Evolutionary conservation across 2,113 vertebrate genomes (phyloP).

Genomic region (Orientallactaga bullata): DNA sequence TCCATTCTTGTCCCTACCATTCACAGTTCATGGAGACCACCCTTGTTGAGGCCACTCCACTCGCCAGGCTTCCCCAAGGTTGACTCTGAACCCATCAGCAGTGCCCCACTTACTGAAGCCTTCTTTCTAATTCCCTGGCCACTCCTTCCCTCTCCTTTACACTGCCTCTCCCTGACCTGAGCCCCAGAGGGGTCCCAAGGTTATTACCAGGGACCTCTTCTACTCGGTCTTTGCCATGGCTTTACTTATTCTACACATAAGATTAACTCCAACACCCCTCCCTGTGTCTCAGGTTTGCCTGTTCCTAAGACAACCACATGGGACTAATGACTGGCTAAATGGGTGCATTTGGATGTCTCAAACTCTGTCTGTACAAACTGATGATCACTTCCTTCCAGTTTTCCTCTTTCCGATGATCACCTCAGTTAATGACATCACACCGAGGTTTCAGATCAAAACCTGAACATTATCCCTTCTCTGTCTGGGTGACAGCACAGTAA

Average conservation of each 20-base stretch:
- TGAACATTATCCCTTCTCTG: neutral
- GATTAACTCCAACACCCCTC: neutral
- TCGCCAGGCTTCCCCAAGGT: neutral
- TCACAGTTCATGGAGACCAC: neutral
- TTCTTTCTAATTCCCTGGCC: neutral
- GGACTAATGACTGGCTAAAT: neutral
- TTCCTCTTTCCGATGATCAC: neutral
- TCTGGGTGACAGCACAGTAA: neutral
- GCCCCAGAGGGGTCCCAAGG: neutral
- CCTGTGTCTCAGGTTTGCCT: neutral
- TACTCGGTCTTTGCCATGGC: neutral
- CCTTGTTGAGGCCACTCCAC: neutral
- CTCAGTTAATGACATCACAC: neutral
- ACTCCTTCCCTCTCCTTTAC: rapidly evolving
- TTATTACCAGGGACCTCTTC: neutral
- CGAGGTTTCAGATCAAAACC: neutral
- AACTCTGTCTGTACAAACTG: neutral
- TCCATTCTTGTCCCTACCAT: neutral
- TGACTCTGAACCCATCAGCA: neutral
- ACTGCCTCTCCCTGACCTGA: neutral
- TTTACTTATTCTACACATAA: neutral
- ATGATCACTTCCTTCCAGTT: neutral
- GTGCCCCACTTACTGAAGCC: neutral
- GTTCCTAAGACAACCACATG: neutral
- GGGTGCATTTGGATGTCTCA: neutral